A percentile compares a stretch with the other conserved stretches of the same genome.
These are phyloP conservation scores for Ifrita kowaldi DNA, from an alignment of 2,113 vertebrate species.

Conservation along the genomic window DNA sequence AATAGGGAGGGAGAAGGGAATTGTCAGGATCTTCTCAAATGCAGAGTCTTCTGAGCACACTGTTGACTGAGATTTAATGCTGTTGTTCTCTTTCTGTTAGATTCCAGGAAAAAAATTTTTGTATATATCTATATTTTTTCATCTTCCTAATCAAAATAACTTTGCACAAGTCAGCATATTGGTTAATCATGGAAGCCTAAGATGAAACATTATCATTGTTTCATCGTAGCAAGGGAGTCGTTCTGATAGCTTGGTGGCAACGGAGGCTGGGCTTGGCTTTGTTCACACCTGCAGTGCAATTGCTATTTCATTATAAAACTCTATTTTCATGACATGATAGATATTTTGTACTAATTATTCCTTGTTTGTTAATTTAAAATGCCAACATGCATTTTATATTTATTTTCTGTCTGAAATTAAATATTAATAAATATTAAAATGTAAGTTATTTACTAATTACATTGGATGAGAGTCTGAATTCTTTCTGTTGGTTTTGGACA, in stretches of 20 bases:
- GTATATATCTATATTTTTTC: not conserved
- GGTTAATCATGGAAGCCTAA: not conserved
- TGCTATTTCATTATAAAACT: not conserved
- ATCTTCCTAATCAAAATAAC: not conserved
- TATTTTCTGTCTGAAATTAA: not conserved
- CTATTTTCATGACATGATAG: not conserved
- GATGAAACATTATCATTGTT: not conserved
- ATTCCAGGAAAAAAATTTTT: not conserved
- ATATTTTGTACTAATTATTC: not conserved
- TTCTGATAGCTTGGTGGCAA: not conserved
- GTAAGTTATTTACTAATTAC: not conserved
- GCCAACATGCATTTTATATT: not conserved
- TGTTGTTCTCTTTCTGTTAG: not conserved
- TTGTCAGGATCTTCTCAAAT: not conserved
- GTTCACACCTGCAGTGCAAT: not conserved
- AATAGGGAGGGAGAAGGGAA: not conserved
- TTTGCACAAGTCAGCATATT: not conserved
- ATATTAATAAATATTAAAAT: not conserved
- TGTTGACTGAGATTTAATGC: not conserved
- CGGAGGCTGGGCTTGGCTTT: not conserved
- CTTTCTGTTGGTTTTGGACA: not conserved
- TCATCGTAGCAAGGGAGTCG: not conserved
- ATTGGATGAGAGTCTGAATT: not conserved
- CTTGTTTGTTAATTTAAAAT: not conserved
- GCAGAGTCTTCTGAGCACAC: not conserved